A percentile compares a stretch with the other conserved stretches of the same genome.
These are phyloP conservation scores for Plestiodon gilberti DNA, from an alignment of 2,113 vertebrate species.

Conservation along the genomic window DNA sequence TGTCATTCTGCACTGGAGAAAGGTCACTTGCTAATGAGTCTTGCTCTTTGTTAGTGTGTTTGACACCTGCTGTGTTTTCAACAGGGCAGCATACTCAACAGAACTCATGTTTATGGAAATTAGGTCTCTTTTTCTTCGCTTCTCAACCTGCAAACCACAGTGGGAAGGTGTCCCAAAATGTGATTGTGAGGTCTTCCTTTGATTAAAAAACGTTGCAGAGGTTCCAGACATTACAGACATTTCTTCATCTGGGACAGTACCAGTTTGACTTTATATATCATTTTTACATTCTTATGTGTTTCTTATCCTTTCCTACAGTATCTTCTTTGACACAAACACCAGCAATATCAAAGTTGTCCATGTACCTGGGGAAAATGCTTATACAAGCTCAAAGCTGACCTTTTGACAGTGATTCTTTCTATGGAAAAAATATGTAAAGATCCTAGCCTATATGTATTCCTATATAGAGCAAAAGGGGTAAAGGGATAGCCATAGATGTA, in stretches of 20 bases:
- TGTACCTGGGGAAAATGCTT: neutral
- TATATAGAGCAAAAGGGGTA: neutral
- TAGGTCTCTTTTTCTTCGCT: neutral
- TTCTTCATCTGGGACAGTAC: neutral
- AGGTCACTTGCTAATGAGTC: slow-evolving; percentile 14
- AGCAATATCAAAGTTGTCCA: neutral
- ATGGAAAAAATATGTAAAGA: neutral
- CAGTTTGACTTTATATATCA: neutral
- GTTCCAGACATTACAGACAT: neutral
- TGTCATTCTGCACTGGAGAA: slow-evolving; percentile 24
- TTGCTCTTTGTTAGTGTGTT: slow-evolving; percentile 12
- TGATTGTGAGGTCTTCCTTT: neutral
- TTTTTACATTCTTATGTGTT: neutral
- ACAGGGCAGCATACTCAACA: neutral
- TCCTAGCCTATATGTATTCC: neutral
- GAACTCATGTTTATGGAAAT: slow-evolving; percentile 21
- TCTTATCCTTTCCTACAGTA: neutral
- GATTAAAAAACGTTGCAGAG: slow-evolving; percentile 9
- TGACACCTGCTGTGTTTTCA: slow-evolving; percentile 16
- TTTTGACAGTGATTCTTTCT: neutral
- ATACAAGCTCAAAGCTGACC: neutral
- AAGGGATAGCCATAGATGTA: neutral
- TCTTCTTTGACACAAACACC: slow-evolving; percentile 3
- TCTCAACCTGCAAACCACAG: neutral
- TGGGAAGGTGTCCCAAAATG: neutral